Conservation (phyloP, 2,888 invertebrate genomes). For the Ophioninae sp. region DNA sequence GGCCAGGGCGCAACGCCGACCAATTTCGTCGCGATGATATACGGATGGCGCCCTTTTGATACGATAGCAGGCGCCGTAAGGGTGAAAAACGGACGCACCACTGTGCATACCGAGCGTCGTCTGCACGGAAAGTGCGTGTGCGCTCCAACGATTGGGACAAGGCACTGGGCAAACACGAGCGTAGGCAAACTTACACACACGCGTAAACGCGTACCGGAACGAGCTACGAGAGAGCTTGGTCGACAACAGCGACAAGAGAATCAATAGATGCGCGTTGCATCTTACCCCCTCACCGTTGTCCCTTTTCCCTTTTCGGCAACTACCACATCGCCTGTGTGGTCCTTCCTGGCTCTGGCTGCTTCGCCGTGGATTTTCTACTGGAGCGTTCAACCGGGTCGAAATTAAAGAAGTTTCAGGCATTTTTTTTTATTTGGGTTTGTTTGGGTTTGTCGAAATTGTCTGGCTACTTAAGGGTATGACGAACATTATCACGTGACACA, state of each 20-base stretch:
- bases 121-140: constrained; percentile 63
- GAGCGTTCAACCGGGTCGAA: background rate
- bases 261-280: constrained; percentile 81
- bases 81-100: constrained; percentile 59
- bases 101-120: constrained; percentile 49
- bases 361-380: background rate
- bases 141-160: constrained; percentile 64
- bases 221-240: constrained; percentile 65
- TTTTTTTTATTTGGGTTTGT: too few relatives aligned
- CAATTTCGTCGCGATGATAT: background rate
- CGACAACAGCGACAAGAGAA: constrained; percentile 73
- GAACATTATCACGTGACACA: too few relatives aligned
- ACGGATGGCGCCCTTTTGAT: background rate
- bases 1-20: background rate
- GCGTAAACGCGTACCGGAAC: constrained; percentile 13
- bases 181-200: constrained; percentile 33
- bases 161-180: constrained; percentile 35
- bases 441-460: background rate
- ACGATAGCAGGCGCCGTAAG: constrained; percentile 1
- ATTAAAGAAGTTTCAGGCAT: background rate
- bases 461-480: too few relatives aligned
- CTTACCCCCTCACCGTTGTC: constrained; percentile 73
- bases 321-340: constrained; percentile 69
- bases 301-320: constrained; percentile 69
- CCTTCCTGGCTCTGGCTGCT: constrained; percentile 58